Evolutionary conservation across 2,888 invertebrate genomes (phyloP), one percentile per base, ranked within the genome.

Genomic region (Steromphala cineraria): DNA sequence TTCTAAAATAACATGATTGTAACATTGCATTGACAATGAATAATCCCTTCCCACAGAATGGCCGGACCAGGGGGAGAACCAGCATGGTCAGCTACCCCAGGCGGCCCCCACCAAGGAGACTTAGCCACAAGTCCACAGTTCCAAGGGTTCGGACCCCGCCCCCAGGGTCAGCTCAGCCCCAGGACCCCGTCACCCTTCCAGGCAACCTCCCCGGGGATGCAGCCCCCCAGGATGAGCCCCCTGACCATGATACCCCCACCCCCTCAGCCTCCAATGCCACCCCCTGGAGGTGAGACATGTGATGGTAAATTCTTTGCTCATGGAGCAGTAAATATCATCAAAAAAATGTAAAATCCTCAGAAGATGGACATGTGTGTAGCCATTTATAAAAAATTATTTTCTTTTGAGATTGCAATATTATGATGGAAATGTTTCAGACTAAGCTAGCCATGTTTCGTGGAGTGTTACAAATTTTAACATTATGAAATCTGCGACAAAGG

Each of bases 191-290:
- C 83, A n/a, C 81, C 80, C 19, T 84, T 84, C 24, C 78, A 83
- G 74, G 52, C 80, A 75, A 76, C 84, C 40, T 71, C 80, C 24
- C 81, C 71, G 10, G 81, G 81, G 67, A 80, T 83, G 55, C 84
- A 82, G 77, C 84, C 81, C 5, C 62, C 74, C 13, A 78, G 74
- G 19, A 52, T 67, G 53, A 81, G 81, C 15, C 84, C 80, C 8
- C 75, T 80, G 62, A 81, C 85, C 13, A 81, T 83, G 79, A 78
- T 85, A 53, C 83, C 82, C 19, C 84, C 86, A 17, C 87, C 87
- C n/a, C 82, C 83, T 71, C 93, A 95, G 79, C 95, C 96, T 40
- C 95, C 96, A 40, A 96, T 97, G 67, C 96, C 96, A 31, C 94
- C 95, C 86, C 97, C 97, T 24, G 53, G 53, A 75, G 75, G 75